Conservation (phyloP, 2,888 invertebrate species). For the Mallateleia sp. region DNA sequence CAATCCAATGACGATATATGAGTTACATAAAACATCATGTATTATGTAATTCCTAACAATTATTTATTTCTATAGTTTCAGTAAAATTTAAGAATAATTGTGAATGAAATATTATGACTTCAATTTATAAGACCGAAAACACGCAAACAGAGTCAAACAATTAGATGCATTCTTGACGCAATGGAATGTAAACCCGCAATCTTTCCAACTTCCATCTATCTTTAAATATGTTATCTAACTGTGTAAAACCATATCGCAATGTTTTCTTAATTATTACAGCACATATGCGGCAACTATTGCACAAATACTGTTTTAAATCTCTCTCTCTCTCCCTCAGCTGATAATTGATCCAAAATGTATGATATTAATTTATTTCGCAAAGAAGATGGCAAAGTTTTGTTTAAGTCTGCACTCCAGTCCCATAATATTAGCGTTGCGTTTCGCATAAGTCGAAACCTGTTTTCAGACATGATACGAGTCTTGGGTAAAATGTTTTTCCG, state of each 20-base stretch:
- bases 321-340: not conserved
- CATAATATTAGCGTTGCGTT: conserved; percentile 9
- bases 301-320: not conserved
- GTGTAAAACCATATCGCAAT: not conserved
- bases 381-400: conserved; percentile 2
- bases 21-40: no score
- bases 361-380: conserved; percentile 31
- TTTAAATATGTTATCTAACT: not conserved
- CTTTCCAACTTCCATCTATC: no score
- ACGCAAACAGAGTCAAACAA: no score
- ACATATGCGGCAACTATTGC: not conserved
- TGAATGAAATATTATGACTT: no score
- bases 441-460: conserved; percentile 11
- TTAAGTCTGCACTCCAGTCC: not conserved
- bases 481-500: conserved; percentile 13
- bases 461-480: conserved; percentile 11
- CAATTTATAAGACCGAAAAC: no score
- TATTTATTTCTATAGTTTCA: no score
- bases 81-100: no score
- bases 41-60: no score
- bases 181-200: no score
- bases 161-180: no score
- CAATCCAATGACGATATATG: no score
- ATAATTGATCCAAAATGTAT: not conserved
- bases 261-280: not conserved